Base-by-base conservation (phyloP, 1,140 invertebrate species). In the Adoxophyes honmai region DNA sequence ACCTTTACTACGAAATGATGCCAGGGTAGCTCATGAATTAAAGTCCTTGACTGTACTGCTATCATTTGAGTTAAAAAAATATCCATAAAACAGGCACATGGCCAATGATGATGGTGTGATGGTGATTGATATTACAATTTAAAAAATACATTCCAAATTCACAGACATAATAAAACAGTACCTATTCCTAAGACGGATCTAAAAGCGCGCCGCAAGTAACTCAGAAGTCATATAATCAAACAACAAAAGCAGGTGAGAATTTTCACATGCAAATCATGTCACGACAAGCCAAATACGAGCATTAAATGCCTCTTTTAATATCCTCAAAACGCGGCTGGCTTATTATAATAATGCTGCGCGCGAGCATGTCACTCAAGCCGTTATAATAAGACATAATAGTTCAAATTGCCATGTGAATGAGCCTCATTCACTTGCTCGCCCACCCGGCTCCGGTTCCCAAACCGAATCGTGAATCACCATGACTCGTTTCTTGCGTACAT, bases 371-470 rank as follows among this genome's bases (percentile, higher is more conserved):
- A 78, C 78, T 78, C 71, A 68, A 64, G 66, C 57, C 53, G 51
- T 60, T 67, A 48, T 48, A 48, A 48, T 48, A 48, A 48, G 64
- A 55, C 58, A 59, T 69, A 70, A 74, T 69, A 73, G 64, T 62
- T 60, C 57, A 68, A 72, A 78, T 73, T 71, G 67, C 63, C 71
- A 66, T 74, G 68, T 62, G 69, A 74, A 63, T 65, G 63, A 62
- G 44, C 57, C 60, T 62, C 62, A 62, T 73, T 73, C 67, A 76
- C 72, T 70, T 60, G 58, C 7, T 53, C 70, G 66, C 78, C 79
- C 66, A 80, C 77, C 55, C 60, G 54, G 42, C 57, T 44, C 59
- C 53, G 57, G 52, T 62, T 66, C 53, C 58, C 48, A 72, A 66
- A 52, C 59, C 52, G 60, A 60, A 37, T 37, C 59, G 54, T 60